Base-by-base conservation (phyloP, 2,797 vertebrate genomes). In the Pelobates cultripes region DNA sequence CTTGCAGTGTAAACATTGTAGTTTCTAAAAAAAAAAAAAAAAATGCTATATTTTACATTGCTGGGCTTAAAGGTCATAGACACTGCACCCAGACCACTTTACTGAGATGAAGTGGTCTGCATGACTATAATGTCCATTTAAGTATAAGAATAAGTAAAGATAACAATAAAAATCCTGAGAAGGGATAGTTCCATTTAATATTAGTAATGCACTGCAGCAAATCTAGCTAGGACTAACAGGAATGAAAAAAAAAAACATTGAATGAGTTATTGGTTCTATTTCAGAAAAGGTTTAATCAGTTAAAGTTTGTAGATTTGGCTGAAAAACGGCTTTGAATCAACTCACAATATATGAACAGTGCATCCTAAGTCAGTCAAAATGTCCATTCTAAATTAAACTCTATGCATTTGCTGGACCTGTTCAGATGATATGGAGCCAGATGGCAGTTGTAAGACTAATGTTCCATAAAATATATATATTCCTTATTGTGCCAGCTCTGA, bases 401-500 rank as follows among this genome's bases (percentile, higher is more conserved):
- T 69, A 43, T 70, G 66, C 53, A 69, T 66, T 61, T 51, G 55
- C 15, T 51, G 44, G 66, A 47, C 53, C 63, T 28, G 43, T 14
- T 43, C 42, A 45, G 15, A 71, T 76, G 79, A 71, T 70, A 14
- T 81, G 42, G 15, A 47, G 28, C 68, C 67, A 61, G 28, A 76
- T 51, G 68, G 73, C 73, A 81, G 47, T 4, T 40, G 44, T 57
- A 69, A 13, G 41, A 63, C 66, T 53, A 15, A 42, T 71, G 53
- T 53, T 64, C 14, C 70, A 15, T 75, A 61, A 74, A 64, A 64
- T 57, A 57, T 15, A 61, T 69, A 47, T 51, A 70, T 47, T 47
- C 15, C 44, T 15, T 71, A 40, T 43, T 77, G 41, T 77, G 60
- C 68, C 68, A 82, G 13, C 40, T 43, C 28, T 45, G 80, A 82